Conservation (phyloP, 2,888 invertebrate species). For the Cephonodes hylas region DNA sequence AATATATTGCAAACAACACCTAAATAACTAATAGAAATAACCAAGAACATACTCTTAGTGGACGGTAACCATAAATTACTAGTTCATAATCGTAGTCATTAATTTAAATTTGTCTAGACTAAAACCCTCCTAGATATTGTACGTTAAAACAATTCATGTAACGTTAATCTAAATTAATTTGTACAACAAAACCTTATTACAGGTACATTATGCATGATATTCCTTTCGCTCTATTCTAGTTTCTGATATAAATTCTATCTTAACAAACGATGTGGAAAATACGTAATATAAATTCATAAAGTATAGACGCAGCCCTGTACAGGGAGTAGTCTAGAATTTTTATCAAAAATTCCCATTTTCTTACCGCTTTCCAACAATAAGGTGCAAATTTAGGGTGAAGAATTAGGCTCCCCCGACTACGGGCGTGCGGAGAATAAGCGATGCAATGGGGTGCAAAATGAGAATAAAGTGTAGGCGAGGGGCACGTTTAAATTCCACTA, state of each 20-base stretch:
- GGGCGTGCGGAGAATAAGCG: conserved; percentile 65
- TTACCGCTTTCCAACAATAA: conserved; percentile 68
- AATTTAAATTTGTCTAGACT: no score
- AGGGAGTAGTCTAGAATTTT: conserved; percentile 47
- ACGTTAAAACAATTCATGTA: no score
- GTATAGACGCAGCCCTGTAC: conserved; percentile 13
- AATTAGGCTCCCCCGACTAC: conserved; percentile 70
- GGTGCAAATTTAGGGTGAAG: conserved; percentile 78
- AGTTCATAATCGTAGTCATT: no score
- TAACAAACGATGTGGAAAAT: not conserved
- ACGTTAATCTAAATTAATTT: no score
- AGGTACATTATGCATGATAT: not conserved
- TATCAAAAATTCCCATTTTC: conserved; percentile 66
- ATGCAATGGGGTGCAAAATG: conserved; percentile 48
- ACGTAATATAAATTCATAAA: conserved; percentile 9
- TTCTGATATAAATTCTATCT: not conserved
- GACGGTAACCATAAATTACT: no score
- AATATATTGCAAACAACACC: no score
- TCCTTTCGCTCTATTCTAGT: not conserved
- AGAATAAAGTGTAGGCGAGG: conserved; percentile 14
- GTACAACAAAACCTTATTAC: not conserved
- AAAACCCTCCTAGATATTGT: no score
- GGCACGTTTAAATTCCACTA: conserved; percentile 27
- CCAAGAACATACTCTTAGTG: no score
- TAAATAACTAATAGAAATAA: no score